Conservation (phyloP, 1,140 invertebrate species). For the Ctenoplectra terminalis region DNA sequence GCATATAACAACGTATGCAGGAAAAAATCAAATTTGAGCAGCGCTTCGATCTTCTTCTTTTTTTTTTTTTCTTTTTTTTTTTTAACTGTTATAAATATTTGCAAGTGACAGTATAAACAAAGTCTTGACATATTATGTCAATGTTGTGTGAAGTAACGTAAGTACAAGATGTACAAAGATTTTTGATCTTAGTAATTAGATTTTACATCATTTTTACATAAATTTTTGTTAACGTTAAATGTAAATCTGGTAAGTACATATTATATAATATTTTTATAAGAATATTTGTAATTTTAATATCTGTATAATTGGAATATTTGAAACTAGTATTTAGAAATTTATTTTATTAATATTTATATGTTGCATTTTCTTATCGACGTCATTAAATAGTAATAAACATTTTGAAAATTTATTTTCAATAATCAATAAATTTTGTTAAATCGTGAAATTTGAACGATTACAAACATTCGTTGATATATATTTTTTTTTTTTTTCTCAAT, state of each 20-base stretch:
- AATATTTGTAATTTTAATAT: background rate
- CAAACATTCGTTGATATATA: background rate
- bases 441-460: no score
- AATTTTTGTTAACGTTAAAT: background rate
- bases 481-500: background rate
- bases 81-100: conserved; percentile 28
- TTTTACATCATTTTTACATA: conserved; percentile 15
- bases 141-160: conserved; percentile 10
- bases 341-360: background rate
- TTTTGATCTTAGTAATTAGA: conserved; percentile 8
- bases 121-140: background rate
- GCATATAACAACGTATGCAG: background rate
- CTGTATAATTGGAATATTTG: no score
- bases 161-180: conserved; percentile 12
- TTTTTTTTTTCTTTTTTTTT: conserved; percentile 13
- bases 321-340: background rate
- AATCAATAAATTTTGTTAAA: background rate
- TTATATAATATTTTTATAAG: background rate
- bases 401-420: background rate
- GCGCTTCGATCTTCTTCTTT: background rate
- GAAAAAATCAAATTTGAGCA: background rate
- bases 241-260: conserved; percentile 12
- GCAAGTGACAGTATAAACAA: conserved; percentile 17
- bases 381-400: background rate
- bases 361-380: background rate